These are phyloP conservation scores for Ceuthmochares aereus DNA, from an alignment of 2,113 vertebrate genomes.

Conservation along the genomic window DNA sequence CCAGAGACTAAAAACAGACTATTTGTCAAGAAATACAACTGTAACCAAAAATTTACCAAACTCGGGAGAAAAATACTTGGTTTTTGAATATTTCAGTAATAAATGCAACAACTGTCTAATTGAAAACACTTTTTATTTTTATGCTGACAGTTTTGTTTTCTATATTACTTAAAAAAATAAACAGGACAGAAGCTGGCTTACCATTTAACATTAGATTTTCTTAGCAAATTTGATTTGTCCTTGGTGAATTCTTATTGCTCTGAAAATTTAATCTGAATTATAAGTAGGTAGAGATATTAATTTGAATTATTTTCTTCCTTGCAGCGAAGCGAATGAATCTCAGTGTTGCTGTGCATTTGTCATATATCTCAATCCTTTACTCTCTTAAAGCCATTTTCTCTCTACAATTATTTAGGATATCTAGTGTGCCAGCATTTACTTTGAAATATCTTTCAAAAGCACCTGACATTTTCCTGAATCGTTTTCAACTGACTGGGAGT, in stretches of 20 bases:
- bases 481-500: not conserved
- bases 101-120: rapidly evolving
- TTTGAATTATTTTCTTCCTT: not conserved
- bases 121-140: not conserved
- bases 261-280: not conserved
- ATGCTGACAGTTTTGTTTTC: not conserved
- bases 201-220: not conserved
- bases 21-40: not conserved
- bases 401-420: not conserved
- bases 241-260: not conserved
- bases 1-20: not conserved
- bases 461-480: not conserved
- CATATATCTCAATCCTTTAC: not conserved
- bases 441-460: not conserved
- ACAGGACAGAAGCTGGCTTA: not conserved
- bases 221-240: not conserved
- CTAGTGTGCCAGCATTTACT: not conserved
- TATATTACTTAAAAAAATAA: not conserved
- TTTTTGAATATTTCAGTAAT: not conserved
- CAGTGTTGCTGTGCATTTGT: rapidly evolving
- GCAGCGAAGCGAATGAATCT: not conserved
- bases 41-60: not conserved
- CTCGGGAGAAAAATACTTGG: not conserved
- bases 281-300: not conserved
- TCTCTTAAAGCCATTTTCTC: not conserved